A percentile compares a stretch with the other conserved stretches of the same genome.
Conservation (phyloP, 2,797 vertebrate genomes). For the Catamblyrhynchus diadema region DNA sequence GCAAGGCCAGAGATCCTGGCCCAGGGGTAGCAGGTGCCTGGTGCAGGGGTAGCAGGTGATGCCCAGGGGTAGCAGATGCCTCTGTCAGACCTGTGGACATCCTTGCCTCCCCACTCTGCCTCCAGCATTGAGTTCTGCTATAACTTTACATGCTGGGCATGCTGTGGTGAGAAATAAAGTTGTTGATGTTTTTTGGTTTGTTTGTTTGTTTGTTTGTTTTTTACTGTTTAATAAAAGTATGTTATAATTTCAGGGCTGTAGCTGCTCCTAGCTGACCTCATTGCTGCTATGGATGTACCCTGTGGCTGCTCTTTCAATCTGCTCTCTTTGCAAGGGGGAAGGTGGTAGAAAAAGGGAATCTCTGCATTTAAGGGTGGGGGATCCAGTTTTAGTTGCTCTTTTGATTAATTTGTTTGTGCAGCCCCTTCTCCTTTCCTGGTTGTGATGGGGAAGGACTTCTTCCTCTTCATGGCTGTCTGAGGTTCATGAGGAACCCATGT, state of each 20-base stretch:
- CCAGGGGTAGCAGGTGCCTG: rapidly evolving
- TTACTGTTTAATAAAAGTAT: not conserved
- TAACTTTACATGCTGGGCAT: not conserved
- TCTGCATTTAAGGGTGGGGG: not conserved
- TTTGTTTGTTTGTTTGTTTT: no score
- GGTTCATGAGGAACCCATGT: not conserved
- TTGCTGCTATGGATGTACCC: not conserved
- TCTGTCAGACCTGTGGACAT: not conserved
- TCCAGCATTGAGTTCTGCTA: not conserved
- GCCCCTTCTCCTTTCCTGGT: not conserved
- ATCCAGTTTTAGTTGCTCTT: not conserved
- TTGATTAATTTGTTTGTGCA: not conserved
- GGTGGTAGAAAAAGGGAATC: not conserved
- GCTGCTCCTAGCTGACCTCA: not conserved
- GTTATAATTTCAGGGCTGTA: not conserved
- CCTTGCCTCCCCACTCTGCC: not conserved
- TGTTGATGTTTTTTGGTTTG: not conserved
- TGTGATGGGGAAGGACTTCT: not conserved
- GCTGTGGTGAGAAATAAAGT: not conserved
- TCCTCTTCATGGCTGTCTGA: not conserved
- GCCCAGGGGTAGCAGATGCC: rapidly evolving
- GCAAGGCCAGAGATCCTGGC: not conserved
- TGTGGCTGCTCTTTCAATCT: not conserved
- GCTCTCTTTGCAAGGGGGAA: not conserved
- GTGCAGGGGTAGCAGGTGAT: no score